Conservation (phyloP, 53 echinoderm and acorn worm species). For the Temnopleurus reevesii region DNA sequence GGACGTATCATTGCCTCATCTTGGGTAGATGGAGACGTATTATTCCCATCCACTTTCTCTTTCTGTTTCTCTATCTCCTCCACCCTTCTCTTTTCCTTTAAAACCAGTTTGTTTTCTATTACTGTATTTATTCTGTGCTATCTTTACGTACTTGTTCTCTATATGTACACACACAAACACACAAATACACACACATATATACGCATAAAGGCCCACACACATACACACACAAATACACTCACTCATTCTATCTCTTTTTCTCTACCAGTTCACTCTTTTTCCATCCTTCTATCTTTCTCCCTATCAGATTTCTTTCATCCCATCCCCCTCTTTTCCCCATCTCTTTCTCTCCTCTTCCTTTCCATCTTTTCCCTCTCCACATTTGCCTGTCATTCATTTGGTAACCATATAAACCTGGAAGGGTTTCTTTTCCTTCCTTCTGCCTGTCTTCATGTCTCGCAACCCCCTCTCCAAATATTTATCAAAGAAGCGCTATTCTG, state of each 20-base stretch:
- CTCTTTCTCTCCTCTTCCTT: too few species aligned
- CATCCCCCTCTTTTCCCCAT: too few species aligned
- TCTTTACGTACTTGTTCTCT: too few species aligned
- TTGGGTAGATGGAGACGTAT: constrained; percentile 15
- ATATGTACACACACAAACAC: too few species aligned
- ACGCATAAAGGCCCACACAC: too few species aligned
- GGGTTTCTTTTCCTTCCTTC: background rate
- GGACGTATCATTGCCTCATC: background rate
- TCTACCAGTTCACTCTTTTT: background rate
- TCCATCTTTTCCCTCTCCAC: too few species aligned
- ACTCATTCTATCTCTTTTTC: background rate
- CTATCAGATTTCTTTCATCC: background rate
- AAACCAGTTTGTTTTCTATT: too few species aligned
- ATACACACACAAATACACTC: too few species aligned
- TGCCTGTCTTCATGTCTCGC: background rate
- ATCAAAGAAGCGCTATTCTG: background rate
- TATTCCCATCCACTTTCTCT: background rate
- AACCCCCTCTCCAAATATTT: background rate
- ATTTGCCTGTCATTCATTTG: background rate
- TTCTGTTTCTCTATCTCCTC: background rate
- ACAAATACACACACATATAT: too few species aligned
- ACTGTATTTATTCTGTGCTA: too few species aligned
- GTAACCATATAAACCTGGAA: too few species aligned
- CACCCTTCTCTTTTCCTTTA: background rate
- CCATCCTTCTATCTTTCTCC: background rate